phyloP scores from a whole-genome alignment of 2,797 vertebrate genomes.

The Pelodytes ibericus region DNA sequence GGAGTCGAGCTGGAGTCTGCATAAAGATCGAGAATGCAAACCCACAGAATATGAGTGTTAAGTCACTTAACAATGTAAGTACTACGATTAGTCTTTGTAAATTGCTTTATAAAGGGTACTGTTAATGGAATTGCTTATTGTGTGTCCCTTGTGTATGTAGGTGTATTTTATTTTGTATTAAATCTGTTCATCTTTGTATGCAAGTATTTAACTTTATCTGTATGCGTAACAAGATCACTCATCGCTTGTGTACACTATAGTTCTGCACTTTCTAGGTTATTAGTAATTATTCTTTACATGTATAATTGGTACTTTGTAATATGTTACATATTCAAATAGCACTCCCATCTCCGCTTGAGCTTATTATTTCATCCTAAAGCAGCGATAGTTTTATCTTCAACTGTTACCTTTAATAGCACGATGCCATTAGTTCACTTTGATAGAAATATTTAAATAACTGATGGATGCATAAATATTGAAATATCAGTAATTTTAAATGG shows the following conservation, averaged over 20 bases:
- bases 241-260: too few relatives aligned
- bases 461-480: constrained; percentile 7
- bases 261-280: neutral
- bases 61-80: constrained; percentile 64
- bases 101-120: neutral
- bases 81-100: neutral
- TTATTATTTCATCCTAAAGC: too few relatives aligned
- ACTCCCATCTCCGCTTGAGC: neutral
- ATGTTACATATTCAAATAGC: neutral
- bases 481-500: neutral
- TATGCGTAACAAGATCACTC: neutral
- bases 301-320: neutral
- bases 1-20: constrained; percentile 86
- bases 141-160: neutral
- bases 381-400: neutral
- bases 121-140: too few relatives aligned
- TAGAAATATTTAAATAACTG: neutral
- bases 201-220: neutral
- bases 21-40: constrained; percentile 81
- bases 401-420: neutral
- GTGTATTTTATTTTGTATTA: too few relatives aligned
- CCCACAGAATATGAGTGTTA: constrained; percentile 88
- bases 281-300: neutral
- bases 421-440: neutral
- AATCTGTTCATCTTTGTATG: too few relatives aligned